Base-by-base conservation (phyloP, 2,888 invertebrate species). In the Belgica antarctica region DNA sequence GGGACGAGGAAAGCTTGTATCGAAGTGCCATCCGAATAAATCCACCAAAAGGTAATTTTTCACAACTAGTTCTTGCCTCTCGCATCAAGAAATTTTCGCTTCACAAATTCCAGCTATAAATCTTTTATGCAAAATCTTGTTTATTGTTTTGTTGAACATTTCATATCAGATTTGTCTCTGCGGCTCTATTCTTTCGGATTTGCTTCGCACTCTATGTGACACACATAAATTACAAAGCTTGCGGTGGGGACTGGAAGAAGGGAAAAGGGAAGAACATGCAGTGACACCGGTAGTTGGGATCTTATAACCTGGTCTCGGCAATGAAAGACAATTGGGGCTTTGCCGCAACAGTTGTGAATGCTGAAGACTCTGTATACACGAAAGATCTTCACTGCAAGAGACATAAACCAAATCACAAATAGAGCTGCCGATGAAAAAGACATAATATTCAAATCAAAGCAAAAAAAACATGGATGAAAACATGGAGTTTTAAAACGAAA, bases 1-100 rank as follows among this genome's bases (percentile, higher is more conserved):
- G 85, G 74, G 89, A 92, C 76, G 97, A 97, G 81, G 96, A 97
- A 80, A 89, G 88, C 74, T 85, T 98, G 61, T 98, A 96, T 80
- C 84, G 89, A 75, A 92, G 96, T 73, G 97, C 96, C 24, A 84
- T 97, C 74, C 82, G 86, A 75, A 88, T 96, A 77, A 98, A 97
- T 82, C 96, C 97, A 69, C 94, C 97, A n/a, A 98, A 97, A 91
- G 95, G 96, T 96, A 80, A 83, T 82, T 75, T 63, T 66, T n/a
- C 36, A 5, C 7, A n/a, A n/a, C n/a, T n/a, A n/a, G n/a, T n/a
- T n/a, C n/a, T n/a, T n/a, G n/a, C n/a, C n/a, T n/a, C n/a, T n/a
- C n/a, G n/a, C n/a, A n/a, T n/a, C n/a, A n/a, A n/a, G n/a, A 62
- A 62, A 12, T 34, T 62, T 34, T 34, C 7, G 12, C 10, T n/a